Base-by-base conservation (phyloP, 2,797 vertebrate species). In the Odontamblyopus lacepedii region DNA sequence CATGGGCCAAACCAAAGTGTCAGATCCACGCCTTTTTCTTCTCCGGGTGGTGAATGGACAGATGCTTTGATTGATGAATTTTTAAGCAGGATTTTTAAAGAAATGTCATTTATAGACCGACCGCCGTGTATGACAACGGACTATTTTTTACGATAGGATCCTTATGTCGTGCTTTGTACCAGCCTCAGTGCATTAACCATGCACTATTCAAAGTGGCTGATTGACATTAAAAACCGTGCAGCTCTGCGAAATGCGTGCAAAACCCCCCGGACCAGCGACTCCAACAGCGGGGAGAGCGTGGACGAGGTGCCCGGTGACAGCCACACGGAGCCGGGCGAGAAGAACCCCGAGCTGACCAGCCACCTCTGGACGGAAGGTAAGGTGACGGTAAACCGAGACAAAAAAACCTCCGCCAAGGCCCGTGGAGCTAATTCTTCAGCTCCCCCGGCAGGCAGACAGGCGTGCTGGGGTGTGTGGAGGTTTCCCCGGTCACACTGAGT, bases 141-240 rank as follows among this genome's bases (percentile, higher is more conserved):
- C 57, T 73, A 23, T 51, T 48, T 82, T 27, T 35, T 18, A 50
- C 35, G 23, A 12, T 61, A 12, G 5, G 56, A 68, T 44, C 67
- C 79, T 71, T 67, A 85, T 88, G 83, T 16, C 82, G 51, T 57
- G 62, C 69, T 76, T 55, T 55, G 27, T 26, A 15, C 18, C 30
- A 62, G n/a, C 75, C 23, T 60, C 41, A 30, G 85, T 88, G 87
- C 83, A 78, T 26, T 68, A 62, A 93, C 88, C 86, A 91, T 93
- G 91, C 90, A 90, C 82, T 93, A 92, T 78, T 93, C 91, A 57
- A 92, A 84, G 73, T 93, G 92, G 90, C 89, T 93, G 16, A 86
- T 91, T 73, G 87, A 83, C 73, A 76, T 92, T 30, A 93, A 93
- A 87, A 91, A 93, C 82, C 82, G 88, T 76, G 91, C 91, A 75